These are phyloP conservation scores for Oxycera nigricornis DNA, from an alignment of 2,888 invertebrate species.

Conservation along the genomic window DNA sequence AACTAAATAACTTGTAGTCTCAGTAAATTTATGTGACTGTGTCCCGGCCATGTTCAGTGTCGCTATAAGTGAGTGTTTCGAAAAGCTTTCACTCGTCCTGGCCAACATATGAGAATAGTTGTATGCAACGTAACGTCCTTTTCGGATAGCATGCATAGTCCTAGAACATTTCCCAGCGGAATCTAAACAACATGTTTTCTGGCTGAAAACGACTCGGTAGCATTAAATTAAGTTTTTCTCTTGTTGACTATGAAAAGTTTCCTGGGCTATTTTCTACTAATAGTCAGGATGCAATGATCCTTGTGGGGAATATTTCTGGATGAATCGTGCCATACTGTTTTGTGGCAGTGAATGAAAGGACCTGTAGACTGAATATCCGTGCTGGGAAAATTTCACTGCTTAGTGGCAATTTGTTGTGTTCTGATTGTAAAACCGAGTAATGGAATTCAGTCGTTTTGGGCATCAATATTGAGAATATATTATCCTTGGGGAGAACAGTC, in stretches of 20 bases:
- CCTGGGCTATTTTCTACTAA: not conserved
- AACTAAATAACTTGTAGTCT: too few species aligned
- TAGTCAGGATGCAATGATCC: not conserved
- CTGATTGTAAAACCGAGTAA: not conserved
- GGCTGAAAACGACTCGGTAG: not conserved
- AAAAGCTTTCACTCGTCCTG: not conserved
- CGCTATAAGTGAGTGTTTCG: too few species aligned
- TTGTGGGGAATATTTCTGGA: not conserved
- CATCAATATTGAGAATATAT: too few species aligned
- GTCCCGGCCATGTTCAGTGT: too few species aligned
- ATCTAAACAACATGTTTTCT: not conserved
- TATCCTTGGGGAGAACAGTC: too few species aligned
- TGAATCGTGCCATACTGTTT: not conserved
- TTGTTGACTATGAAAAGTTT: not conserved
- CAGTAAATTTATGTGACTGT: too few species aligned
- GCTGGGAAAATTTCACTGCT: not conserved
- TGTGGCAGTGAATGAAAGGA: not conserved
- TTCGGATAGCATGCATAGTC: too few species aligned
- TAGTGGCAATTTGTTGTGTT: not conserved
- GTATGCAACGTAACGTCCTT: too few species aligned
- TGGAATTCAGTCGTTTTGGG: not conserved
- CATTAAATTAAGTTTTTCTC: not conserved
- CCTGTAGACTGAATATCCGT: not conserved
- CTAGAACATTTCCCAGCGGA: not conserved
- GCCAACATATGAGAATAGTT: not conserved